Evolutionary conservation across 2,797 vertebrate species (phyloP).

Genomic region (Siniperca scherzeri): DNA sequence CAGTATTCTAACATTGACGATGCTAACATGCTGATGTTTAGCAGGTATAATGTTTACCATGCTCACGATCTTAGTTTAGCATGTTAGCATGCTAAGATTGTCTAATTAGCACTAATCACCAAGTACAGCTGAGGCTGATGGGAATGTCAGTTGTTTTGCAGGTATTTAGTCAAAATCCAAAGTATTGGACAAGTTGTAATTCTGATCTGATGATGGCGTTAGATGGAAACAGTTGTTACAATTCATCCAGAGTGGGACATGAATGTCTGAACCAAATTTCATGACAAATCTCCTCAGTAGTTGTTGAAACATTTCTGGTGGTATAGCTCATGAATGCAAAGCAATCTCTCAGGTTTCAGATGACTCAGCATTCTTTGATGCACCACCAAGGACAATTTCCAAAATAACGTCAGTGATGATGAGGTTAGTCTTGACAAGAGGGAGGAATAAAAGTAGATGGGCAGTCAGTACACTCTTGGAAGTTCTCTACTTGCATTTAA

Average conservation of each 20-base stretch:
- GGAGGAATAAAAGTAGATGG: no score
- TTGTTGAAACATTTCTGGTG: neutral
- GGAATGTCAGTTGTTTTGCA: no score
- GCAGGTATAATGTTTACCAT: neutral
- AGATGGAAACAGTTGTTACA: neutral
- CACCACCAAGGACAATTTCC: neutral
- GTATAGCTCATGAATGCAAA: neutral
- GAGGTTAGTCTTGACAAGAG: neutral
- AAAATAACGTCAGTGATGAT: neutral
- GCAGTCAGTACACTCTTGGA: neutral
- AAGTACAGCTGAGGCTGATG: neutral
- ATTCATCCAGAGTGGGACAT: neutral
- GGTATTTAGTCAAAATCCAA: neutral
- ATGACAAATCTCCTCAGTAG: no score
- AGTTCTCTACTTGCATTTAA: slow-evolving; percentile 1
- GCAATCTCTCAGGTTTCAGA: neutral
- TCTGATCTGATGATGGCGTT: neutral
- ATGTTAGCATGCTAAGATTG: neutral
- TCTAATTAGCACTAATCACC: neutral
- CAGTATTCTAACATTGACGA: neutral
- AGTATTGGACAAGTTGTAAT: neutral
- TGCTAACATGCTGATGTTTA: neutral
- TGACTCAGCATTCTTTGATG: neutral
- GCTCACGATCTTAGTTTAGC: neutral
- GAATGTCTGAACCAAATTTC: neutral